phyloP scores from a whole-genome alignment of 2,888 invertebrate species.

The Acronicta psi region DNA sequence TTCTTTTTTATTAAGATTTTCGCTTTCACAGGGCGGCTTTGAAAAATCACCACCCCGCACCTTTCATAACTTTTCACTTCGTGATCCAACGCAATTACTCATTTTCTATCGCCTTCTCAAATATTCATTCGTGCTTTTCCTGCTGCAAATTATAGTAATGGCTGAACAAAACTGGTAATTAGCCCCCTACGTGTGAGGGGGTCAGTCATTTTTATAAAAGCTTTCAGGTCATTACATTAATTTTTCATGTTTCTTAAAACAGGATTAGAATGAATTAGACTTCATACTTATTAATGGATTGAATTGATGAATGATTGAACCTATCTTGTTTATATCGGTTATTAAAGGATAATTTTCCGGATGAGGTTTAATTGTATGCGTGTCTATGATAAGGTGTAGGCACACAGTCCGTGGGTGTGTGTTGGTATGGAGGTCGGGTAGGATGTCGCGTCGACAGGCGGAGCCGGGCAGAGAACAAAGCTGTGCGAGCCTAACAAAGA shows the following conservation, averaged over 20 bases:
- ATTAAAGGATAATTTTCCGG: constrained; percentile 11
- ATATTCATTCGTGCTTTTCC: constrained; percentile 88
- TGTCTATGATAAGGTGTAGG: constrained; percentile 46
- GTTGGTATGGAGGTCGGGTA: constrained; percentile 69
- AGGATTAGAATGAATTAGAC: constrained; percentile 56
- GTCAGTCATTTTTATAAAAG: constrained; percentile 72
- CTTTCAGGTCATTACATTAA: constrained; percentile 46
- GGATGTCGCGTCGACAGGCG: constrained; percentile 82
- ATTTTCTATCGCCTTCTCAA: constrained; percentile 88
- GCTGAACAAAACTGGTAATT: constrained; percentile 85
- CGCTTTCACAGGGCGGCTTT: constrained; percentile 76
- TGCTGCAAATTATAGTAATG: constrained; percentile 87
- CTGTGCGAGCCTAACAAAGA: constrained; percentile 86
- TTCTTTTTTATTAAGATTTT: constrained; percentile 86
- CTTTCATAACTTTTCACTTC: constrained; percentile 89
- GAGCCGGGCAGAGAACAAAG: constrained; percentile 84
- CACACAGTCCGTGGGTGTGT: constrained; percentile 64
- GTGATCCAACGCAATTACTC: constrained; percentile 88
- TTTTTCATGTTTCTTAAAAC: constrained; percentile 49
- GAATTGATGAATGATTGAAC: too few relatives aligned
- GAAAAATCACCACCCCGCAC: constrained; percentile 86
- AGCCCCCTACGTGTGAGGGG: constrained; percentile 72
- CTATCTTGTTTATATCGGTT: too few relatives aligned
- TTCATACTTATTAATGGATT: constrained; percentile 62
- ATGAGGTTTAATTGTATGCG: constrained; percentile 46